Base-by-base conservation (phyloP, 2,113 vertebrate genomes). In the Bubalus kerabau region DNA sequence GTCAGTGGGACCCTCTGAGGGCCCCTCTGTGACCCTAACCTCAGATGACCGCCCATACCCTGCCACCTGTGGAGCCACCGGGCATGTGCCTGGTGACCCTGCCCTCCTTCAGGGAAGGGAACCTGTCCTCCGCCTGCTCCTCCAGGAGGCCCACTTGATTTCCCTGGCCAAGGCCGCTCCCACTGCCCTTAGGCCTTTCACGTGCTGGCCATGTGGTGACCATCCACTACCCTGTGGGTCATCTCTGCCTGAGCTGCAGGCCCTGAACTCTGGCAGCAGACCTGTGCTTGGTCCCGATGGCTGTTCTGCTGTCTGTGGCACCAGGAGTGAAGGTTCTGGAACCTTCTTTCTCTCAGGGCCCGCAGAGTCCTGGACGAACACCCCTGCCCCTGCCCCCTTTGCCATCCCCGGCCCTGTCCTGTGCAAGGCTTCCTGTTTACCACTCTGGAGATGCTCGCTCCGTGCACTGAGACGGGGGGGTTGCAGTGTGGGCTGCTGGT, bases 381-480 rank as follows among this genome's bases (percentile, higher is more conserved):
- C 36, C 36, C 9, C 26, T 26, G 2, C 56, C 24, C 36, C 4
- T 5, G 0, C 56, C 10, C 32, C 7, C 4, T 28, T 50, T 30
- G 26, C 78, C 15, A 17, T 4, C n/a, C 36, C 40, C 1, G 7
- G 21, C 81, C 52, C 52, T 83, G 21, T 56, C 86, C 67, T 56
- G n/a, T 71, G 54, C 85, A 0, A 5, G 74, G 76, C 78, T 95
- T 97, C 94, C 96, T 96, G 92, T 97, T 95, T 86, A 82, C 87
- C 0, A 2, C 36, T 54, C 43, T 2, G 17, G 54, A 91, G 46
- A 50, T 4, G 2, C 1, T 23, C 23, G 3, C 67, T 52, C 43
- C 54, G 32, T 23, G 40, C 32, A 10, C 36, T 19, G 54, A 60
- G 78, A 23, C 15, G 2, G 15, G 2, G 59, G 12, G 6, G 13